These are phyloP conservation scores for Scleropages formosus DNA, from an alignment of 2,797 vertebrate species.

Conservation along the genomic window DNA sequence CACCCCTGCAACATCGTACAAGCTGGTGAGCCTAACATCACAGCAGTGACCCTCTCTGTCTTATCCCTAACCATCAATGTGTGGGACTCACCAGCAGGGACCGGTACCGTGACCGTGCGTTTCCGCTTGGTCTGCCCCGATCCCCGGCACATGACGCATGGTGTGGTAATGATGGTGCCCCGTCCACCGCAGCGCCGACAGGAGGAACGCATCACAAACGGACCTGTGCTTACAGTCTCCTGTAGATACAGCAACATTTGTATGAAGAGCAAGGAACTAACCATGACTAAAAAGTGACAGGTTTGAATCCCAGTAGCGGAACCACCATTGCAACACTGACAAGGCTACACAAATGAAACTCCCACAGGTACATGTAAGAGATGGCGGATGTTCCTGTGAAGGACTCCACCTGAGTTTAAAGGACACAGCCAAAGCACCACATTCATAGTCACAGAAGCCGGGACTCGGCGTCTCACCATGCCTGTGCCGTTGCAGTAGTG, in stretches of 20 bases:
- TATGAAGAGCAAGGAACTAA: too few relatives aligned
- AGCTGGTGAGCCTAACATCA: constrained; percentile 4
- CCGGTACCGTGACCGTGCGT: constrained; percentile 84
- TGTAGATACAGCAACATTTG: constrained; percentile 43
- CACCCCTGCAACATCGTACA: constrained; percentile 71
- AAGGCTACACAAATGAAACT: neutral
- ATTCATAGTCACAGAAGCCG: neutral
- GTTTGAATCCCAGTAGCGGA: neutral
- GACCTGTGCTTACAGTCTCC: constrained; percentile 95
- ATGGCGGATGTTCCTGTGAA: neutral
- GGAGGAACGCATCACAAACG: constrained; percentile 95
- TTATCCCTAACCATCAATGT: neutral
- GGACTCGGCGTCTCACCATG: constrained; percentile 75
- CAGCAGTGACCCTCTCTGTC: neutral
- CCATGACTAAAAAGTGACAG: too few relatives aligned
- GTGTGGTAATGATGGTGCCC: constrained; percentile 79
- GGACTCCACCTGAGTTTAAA: neutral
- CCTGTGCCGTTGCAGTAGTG: constrained; percentile 87
- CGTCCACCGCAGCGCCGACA: constrained; percentile 87
- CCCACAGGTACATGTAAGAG: neutral
- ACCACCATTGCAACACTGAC: neutral
- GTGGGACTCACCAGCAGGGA: constrained; percentile 84
- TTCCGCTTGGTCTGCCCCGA: constrained; percentile 88
- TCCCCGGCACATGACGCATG: constrained; percentile 80
- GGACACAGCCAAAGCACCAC: neutral